Conservation (phyloP, 2,797 vertebrate species). For the Oryzias sinensis region DNA sequence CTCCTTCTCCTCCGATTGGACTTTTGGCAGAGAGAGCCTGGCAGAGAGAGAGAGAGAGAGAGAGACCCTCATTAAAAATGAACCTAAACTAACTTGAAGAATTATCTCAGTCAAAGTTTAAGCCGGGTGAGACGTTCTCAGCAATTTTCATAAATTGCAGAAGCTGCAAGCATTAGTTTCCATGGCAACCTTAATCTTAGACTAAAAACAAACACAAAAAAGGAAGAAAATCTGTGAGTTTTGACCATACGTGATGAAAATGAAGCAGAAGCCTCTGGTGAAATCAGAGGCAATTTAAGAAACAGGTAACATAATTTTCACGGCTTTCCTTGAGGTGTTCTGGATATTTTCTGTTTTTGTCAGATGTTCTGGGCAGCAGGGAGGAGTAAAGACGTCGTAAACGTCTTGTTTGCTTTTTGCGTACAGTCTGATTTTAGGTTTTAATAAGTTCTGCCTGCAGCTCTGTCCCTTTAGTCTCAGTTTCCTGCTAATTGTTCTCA, state of each 20-base stretch:
- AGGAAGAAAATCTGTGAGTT: slow-evolving; percentile 3
- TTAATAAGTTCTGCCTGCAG: too few species aligned
- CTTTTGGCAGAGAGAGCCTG: slow-evolving; percentile 81
- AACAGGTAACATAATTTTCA: not conserved
- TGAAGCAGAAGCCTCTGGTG: slow-evolving; percentile 40
- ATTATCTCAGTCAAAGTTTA: slow-evolving; percentile 56
- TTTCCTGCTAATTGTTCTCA: too few species aligned
- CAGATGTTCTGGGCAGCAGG: too few species aligned
- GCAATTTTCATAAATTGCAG: slow-evolving; percentile 50
- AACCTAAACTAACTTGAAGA: slow-evolving; percentile 31
- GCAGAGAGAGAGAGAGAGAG: slow-evolving; percentile 50
- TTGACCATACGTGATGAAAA: slow-evolving; percentile 29
- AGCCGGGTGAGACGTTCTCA: slow-evolving; percentile 37
- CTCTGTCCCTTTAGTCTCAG: too few species aligned
- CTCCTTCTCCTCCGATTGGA: slow-evolving; percentile 80
- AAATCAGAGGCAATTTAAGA: slow-evolving; percentile 1
- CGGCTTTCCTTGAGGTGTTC: too few species aligned
- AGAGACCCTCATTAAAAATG: slow-evolving; percentile 51
- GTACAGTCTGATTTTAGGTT: too few species aligned
- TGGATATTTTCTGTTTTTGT: too few species aligned
- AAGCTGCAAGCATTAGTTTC: slow-evolving; percentile 44
- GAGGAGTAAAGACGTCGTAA: too few species aligned
- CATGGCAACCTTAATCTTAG: slow-evolving; percentile 46
- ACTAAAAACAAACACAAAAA: slow-evolving; percentile 18
- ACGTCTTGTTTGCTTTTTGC: too few species aligned